Conservation (phyloP, 2,888 invertebrate genomes). For the Cloeon dipterum region DNA sequence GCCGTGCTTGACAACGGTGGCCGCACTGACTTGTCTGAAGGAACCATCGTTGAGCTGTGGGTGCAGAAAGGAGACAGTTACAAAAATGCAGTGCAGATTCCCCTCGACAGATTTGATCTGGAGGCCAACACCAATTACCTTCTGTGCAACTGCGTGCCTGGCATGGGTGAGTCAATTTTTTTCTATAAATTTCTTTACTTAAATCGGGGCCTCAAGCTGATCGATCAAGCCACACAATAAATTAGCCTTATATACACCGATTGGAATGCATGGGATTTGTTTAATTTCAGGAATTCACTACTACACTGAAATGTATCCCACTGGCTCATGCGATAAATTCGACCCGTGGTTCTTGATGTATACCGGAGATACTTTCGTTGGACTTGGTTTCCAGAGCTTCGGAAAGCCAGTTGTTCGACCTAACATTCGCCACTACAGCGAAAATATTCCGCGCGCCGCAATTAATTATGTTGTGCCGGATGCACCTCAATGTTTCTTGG, state of each 20-base stretch:
- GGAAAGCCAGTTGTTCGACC: not conserved
- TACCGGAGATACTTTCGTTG: not conserved
- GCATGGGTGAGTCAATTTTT: too few relatives aligned
- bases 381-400: not conserved
- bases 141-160: too few relatives aligned
- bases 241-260: too few relatives aligned
- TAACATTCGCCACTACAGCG: not conserved
- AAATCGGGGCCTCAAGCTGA: too few relatives aligned
- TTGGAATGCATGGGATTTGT: too few relatives aligned
- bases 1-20: not conserved
- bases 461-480: not conserved
- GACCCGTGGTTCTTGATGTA: conserved; percentile 1
- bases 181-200: too few relatives aligned
- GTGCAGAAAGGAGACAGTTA: not conserved
- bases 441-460: not conserved
- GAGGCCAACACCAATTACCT: too few relatives aligned
- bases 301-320: conserved; percentile 1
- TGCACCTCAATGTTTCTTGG: too few relatives aligned
- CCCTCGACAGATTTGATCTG: too few relatives aligned
- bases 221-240: too few relatives aligned
- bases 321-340: not conserved
- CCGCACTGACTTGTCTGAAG: not conserved
- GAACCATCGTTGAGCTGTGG: not conserved
- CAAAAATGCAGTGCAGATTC: too few relatives aligned
- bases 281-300: not conserved